Evolutionary conservation across 2,888 invertebrate species (phyloP).

Genomic region (Conchocele bisecta): DNA sequence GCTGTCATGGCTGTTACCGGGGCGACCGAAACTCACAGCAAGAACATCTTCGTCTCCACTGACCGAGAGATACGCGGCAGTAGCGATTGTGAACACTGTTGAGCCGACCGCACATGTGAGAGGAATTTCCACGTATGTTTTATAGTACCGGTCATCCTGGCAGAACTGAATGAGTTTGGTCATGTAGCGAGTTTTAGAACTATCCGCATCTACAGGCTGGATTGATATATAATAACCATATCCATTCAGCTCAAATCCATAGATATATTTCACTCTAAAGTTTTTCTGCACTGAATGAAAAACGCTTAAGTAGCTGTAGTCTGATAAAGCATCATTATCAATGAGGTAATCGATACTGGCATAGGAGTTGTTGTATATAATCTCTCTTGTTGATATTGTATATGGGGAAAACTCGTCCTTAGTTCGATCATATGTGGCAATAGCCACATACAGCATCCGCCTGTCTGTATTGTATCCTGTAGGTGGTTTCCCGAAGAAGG

Average conservation of each 20-base stretch:
- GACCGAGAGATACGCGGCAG: constrained; percentile 44
- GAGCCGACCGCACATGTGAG: constrained; percentile 62
- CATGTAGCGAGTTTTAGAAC: constrained; percentile 50
- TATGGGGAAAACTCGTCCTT: constrained; percentile 42
- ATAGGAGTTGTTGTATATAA: constrained; percentile 14
- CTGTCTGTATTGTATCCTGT: constrained; percentile 8
- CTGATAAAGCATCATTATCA: constrained; percentile 7
- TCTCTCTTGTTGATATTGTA: constrained; percentile 46
- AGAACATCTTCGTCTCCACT: constrained; percentile 19
- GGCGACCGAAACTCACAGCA: constrained; percentile 47
- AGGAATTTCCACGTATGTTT: constrained; percentile 81
- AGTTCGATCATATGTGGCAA: constrained; percentile 43
- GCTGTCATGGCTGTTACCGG: not conserved
- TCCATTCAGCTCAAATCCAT: constrained; percentile 53
- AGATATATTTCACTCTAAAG: constrained; percentile 44
- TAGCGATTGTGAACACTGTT: constrained; percentile 53
- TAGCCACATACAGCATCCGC: constrained; percentile 47
- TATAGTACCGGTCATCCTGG: constrained; percentile 69
- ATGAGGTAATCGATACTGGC: constrained; percentile 33
- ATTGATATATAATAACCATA: constrained; percentile 54
- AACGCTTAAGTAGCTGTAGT: constrained; percentile 32
- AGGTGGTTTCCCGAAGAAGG: constrained; percentile 43
- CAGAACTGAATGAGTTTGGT: constrained; percentile 80
- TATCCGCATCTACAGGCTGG: constrained; percentile 39
- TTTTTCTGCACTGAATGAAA: constrained; percentile 9